Base-by-base conservation (phyloP, 2,797 vertebrate species). In the Trachurus trachurus region DNA sequence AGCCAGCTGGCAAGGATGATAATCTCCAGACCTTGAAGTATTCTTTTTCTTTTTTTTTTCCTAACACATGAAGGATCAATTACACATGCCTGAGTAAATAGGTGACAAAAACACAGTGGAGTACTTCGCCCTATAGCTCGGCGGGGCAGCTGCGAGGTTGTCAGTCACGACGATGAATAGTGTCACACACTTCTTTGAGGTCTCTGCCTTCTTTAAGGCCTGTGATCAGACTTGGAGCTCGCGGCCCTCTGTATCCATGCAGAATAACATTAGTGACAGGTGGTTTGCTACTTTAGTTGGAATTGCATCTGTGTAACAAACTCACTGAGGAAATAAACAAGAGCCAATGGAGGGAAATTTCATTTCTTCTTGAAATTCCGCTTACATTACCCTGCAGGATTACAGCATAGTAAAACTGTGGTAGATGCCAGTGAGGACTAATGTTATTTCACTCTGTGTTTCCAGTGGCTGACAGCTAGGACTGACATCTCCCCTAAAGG, bases 11-110 rank as follows among this genome's bases (percentile, higher is more conserved):
- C 91, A 80, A 61, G 73, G 80, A 86, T 89, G 90, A 91, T 96
- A 95, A 94, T 94, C 94, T 94, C 89, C 71, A 93, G 92, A 93
- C 93, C 93, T 95, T 94, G 92, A 94, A 94, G 92, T 87, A 85
- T 82, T 82, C 31, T 79, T 77, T 74, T 87, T 75, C 66, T 84
- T 82, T 66, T 79, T 66, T n/a, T n/a, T n/a, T n/a, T n/a, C n/a
- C 63, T 89, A 90, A 93, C 93, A 90, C 80, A 87, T 49, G 80
- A 93, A 93, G 93, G 92, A 95, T 95, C 93, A 82, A 91, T 92
- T 94, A 92, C 94, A 92, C 89, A 91, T 85, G 88, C 84, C 86
- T 91, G 92, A 93, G 91, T 94, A 92, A 94, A 95, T 93, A 95
- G 95, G 96, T 96, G 95, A 95, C 95, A 95, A 93, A 93, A 95